Evolutionary conservation across 2,797 vertebrate genomes (phyloP).

Genomic region (Stomatorhinus walkeri): DNA sequence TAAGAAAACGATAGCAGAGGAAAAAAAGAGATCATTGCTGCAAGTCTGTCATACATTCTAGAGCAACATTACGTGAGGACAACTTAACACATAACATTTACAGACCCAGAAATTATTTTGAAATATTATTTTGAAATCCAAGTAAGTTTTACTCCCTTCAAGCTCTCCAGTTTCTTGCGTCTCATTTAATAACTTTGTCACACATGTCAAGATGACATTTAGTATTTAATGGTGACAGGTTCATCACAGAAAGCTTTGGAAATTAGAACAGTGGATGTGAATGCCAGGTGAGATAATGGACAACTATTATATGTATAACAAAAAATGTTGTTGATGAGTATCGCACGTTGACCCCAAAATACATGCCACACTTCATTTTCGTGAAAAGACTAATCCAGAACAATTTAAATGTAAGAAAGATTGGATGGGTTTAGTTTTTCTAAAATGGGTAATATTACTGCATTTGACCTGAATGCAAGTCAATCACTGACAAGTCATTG

Average conservation of each 20-base stretch:
- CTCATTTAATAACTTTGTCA: neutral
- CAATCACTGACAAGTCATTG: neutral
- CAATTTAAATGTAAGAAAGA: neutral
- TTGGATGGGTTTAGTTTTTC: neutral
- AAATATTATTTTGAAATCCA: neutral
- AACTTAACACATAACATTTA: neutral
- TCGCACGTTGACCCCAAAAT: neutral
- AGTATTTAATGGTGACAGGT: conserved; percentile 1
- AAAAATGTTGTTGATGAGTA: neutral
- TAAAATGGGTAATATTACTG: neutral
- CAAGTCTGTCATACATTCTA: neutral
- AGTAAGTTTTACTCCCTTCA: neutral
- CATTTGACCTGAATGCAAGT: neutral
- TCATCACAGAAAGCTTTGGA: neutral
- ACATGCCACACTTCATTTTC: neutral
- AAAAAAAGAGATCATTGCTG: neutral
- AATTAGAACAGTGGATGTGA: neutral
- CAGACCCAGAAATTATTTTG: neutral
- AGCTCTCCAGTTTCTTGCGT: neutral
- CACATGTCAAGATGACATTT: neutral
- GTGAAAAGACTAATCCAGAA: neutral
- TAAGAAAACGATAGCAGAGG: neutral
- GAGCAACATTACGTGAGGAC: neutral
- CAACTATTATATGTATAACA: neutral
- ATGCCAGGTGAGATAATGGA: neutral